phyloP scores from a whole-genome alignment of 1,140 invertebrate genomes.

The Drosophila tsacasi region DNA sequence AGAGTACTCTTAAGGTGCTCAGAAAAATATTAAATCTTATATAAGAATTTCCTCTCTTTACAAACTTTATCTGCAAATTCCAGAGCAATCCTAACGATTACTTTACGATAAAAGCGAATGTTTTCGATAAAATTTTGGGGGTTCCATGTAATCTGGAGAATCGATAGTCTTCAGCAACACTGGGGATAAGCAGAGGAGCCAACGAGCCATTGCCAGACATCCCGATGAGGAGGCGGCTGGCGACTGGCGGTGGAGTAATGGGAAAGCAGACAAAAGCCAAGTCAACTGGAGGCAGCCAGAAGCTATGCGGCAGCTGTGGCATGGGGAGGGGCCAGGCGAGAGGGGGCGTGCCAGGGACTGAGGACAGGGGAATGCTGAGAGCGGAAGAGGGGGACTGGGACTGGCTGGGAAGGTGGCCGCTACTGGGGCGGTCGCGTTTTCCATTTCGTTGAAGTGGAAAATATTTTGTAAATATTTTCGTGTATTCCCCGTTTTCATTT shows the following conservation, averaged over 20 bases:
- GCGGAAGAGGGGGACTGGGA: background rate
- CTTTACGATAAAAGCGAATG: background rate
- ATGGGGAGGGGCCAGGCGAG: background rate
- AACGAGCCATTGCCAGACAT: slow-evolving; percentile 77
- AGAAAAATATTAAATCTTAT: no score
- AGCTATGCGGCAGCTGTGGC: slow-evolving; percentile 35
- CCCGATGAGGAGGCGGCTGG: slow-evolving; percentile 36
- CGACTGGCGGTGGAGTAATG: background rate
- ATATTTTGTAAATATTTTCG: slow-evolving; percentile 84
- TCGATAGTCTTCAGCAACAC: slow-evolving; percentile 3
- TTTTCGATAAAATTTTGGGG: background rate
- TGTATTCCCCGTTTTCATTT: slow-evolving; percentile 49
- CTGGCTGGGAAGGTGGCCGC: slow-evolving; percentile 31
- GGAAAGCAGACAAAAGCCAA: slow-evolving; percentile 75
- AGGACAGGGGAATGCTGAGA: background rate
- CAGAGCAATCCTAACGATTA: background rate
- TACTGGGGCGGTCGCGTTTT: slow-evolving; percentile 80
- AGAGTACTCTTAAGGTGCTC: no score
- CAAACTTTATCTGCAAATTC: background rate
- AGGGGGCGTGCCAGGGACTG: slow-evolving; percentile 1
- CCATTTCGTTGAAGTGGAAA: slow-evolving; percentile 84
- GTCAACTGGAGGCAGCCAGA: slow-evolving; percentile 67
- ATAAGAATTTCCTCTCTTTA: background rate
- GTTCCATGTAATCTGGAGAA: background rate
- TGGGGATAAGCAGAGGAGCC: slow-evolving; percentile 33